phyloP scores from a whole-genome alignment of 2,797 vertebrate genomes.

The Hozukius guyotensis region DNA sequence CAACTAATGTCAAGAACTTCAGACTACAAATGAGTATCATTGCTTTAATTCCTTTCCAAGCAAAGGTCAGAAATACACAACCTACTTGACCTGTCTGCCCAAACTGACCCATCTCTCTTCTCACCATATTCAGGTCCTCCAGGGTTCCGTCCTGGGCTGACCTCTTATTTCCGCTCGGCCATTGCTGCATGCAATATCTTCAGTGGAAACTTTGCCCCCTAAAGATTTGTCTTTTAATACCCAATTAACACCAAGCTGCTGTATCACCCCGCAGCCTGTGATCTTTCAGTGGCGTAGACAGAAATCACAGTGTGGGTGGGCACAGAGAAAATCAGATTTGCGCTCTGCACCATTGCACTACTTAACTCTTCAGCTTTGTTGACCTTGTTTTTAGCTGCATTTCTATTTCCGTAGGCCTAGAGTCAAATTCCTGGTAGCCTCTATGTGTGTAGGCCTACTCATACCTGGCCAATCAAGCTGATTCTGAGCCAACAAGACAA shows the following conservation, averaged over 20 bases:
- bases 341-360: too few relatives aligned
- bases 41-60: neutral
- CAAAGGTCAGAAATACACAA: constrained; percentile 6
- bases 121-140: neutral
- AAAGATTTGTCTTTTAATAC: neutral
- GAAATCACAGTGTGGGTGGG: too few relatives aligned
- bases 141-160: neutral
- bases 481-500: too few relatives aligned
- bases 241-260: neutral
- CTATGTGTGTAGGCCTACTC: too few relatives aligned
- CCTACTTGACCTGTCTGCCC: neutral
- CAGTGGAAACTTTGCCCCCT: neutral
- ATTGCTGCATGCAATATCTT: neutral
- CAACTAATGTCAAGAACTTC: constrained; percentile 3
- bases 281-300: neutral
- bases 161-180: neutral
- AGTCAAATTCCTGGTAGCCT: too few relatives aligned
- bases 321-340: too few relatives aligned
- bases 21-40: neutral
- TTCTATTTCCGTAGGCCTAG: too few relatives aligned
- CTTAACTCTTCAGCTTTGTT: too few relatives aligned
- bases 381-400: too few relatives aligned
- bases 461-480: too few relatives aligned
- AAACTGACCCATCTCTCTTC: neutral
- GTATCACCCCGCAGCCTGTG: neutral